Base-by-base conservation (phyloP, 2,888 invertebrate species). In the Xanthostigma xanthostigma region DNA sequence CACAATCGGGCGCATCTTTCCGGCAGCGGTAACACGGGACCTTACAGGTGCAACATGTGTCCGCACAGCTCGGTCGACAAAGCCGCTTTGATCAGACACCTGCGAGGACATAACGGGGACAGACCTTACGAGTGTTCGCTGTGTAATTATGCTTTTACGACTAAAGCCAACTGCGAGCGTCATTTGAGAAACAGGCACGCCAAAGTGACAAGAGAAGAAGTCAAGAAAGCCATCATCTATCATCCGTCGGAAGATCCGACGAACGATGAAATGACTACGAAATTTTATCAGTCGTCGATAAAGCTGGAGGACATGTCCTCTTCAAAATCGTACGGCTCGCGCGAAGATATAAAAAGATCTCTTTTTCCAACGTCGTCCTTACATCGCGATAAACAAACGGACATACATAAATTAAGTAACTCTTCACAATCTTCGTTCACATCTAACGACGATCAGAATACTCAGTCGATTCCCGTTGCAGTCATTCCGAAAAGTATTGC, bases 91-190 rank as follows among this genome's bases (percentile, higher is more conserved):
- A 84, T 90, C 9, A 79, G 93, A 14, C 95, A 95, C 61, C 84
- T 95, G 78, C 75, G 94, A 41, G 90, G 90, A 1, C 95, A 95
- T 68, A 95, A 93, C 61, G 95, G 95, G 0, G 94, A 95, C 59
- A 75, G 94, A 10, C 95, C 95, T 0, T 95, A 90, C 62, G 91
- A 93, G 64, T 96, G 95, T 62, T 81, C 85, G 1, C 76, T 94
- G n/a, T 96, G 96, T 66, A 90, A 90, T 60, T 94, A 91, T 62
- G 93, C 94, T 3, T 96, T 96, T 66, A 95, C 95, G 33, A 95
- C 95, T 1, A 94, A 95, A 70, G 94, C 95, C 2, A 95, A 96
- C 63, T 96, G 96, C 64, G 95, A 96, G 68, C 75, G 95, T 8
- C 95, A 96, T 65, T 74, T 95, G 57, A 75, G 93, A 54, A 95